Base-by-base conservation (phyloP, 2,888 invertebrate species). In the Brenthis ino region DNA sequence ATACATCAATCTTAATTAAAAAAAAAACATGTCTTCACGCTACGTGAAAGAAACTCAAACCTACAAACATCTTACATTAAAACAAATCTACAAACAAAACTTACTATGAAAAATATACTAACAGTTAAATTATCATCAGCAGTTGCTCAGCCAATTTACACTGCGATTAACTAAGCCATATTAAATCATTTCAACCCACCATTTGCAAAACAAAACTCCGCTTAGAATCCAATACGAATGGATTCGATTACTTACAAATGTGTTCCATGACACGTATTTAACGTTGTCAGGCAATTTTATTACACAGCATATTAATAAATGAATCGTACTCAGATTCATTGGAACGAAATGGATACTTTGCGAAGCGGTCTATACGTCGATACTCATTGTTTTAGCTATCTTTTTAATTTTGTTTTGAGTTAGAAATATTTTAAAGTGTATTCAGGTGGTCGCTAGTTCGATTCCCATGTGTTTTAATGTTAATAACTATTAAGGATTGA, bases 311-410 rank as follows among this genome's bases (percentile, higher is more conserved):
- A 78, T 79, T 78, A 77, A 77, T 78, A 78, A 76, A 75, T 75
- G 77, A 74, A 57, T 66, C 57, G 58, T 68, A 71, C 57, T 63
- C 71, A 56, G 75, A 73, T 76, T 74, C 74, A 67, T 67, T 61
- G 55, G 73, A 75, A 74, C 83, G 86, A 84, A 89, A 91, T 89
- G 88, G 90, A 89, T 87, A 87, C 86, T 61, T 61, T 50, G 33
- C 53, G 33, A 57, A 56, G 54, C 28, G 51, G 57, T 69, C 65
- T 43, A 43, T 43, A 43, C 37, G 37, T 61, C 48, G 69, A 16
- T 57, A 20, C 63, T 54, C 37, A 65, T 67, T 66, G 57, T 68
- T 47, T 65, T 20, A 48, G 2, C 16, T 51, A 50, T 57, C 1
- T 43, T 43, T 43, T 43, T 43, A 43, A 43, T 8, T 43, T 43